Conservation (phyloP, 2,888 invertebrate species). For the Lepidocyrtinus sp. region DNA sequence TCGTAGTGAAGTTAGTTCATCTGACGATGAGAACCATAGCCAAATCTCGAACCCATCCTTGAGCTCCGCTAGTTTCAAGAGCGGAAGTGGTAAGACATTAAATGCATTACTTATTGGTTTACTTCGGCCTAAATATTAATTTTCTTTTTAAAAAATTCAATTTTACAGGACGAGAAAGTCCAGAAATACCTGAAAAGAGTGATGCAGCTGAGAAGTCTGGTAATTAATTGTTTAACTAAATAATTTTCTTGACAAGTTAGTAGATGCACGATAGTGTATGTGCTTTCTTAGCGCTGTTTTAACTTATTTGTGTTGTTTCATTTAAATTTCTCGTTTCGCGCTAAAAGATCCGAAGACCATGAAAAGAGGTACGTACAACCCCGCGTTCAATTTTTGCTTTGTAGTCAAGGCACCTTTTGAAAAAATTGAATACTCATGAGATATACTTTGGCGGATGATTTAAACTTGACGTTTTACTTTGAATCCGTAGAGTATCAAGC, state of each 20-base stretch:
- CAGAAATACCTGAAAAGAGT: constrained; percentile 50
- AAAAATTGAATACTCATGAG: too few relatives aligned
- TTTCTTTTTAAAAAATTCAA: not conserved
- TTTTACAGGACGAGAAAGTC: constrained; percentile 37
- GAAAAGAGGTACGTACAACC: constrained; percentile 42
- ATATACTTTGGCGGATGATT: too few relatives aligned
- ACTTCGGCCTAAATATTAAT: too few relatives aligned
- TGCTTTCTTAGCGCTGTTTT: too few relatives aligned
- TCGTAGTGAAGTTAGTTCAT: constrained; percentile 90
- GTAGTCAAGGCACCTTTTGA: too few relatives aligned
- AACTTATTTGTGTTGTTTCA: not conserved
- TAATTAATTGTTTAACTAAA: too few relatives aligned
- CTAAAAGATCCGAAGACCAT: constrained; percentile 46
- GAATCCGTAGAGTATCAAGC: too few relatives aligned
- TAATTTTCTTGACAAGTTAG: too few relatives aligned
- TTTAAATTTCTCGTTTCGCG: not conserved
- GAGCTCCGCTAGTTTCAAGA: constrained; percentile 67
- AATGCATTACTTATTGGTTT: not conserved
- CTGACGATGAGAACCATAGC: constrained; percentile 77
- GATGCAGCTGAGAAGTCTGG: constrained; percentile 36
- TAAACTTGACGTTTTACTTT: too few relatives aligned
- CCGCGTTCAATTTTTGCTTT: too few relatives aligned
- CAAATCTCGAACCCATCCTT: constrained; percentile 68
- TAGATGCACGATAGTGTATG: too few relatives aligned
- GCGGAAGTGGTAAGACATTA: constrained; percentile 64